phyloP scores from a whole-genome alignment of 2,113 vertebrate genomes.

The Spea bombifrons region DNA sequence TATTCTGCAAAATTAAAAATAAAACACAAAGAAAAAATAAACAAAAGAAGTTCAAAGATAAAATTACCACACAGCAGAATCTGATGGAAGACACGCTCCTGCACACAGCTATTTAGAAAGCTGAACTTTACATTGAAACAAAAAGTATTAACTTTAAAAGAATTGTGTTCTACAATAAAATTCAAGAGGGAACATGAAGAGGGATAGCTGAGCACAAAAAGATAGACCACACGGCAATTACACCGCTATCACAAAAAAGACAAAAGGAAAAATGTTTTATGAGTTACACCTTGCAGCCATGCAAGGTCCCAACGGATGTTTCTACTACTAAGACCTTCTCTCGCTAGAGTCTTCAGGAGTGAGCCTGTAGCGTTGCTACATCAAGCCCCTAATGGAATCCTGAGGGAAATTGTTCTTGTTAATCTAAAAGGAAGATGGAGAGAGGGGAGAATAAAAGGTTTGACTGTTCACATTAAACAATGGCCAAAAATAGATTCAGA shows the following conservation, averaged over 20 bases:
- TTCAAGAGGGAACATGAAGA: constrained; percentile 32
- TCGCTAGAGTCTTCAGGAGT: constrained; percentile 31
- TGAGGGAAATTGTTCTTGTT: constrained; percentile 29
- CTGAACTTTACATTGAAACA: constrained; percentile 30
- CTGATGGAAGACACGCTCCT: background rate
- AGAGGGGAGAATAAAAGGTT: constrained; percentile 7
- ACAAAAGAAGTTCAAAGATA: background rate
- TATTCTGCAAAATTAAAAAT: background rate
- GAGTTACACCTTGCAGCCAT: constrained; percentile 43
- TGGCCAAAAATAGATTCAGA: constrained; percentile 16
- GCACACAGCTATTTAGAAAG: constrained; percentile 5
- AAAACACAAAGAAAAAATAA: background rate
- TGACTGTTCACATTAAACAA: constrained; percentile 35
- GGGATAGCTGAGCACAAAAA: constrained; percentile 36
- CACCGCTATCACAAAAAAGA: constrained; percentile 36
- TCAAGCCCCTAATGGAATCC: constrained; percentile 45
- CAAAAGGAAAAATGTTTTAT: constrained; percentile 37
- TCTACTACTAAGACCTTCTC: constrained; percentile 31
- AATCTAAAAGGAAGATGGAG: constrained; percentile 37
- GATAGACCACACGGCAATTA: constrained; percentile 44
- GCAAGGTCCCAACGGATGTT: constrained; percentile 35
- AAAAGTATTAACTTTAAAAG: constrained; percentile 21
- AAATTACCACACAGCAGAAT: background rate
- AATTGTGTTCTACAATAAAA: constrained; percentile 33
- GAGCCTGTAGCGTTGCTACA: constrained; percentile 40